A percentile compares a stretch with the other conserved stretches of the same genome.
These are phyloP conservation scores for Platycercus adscitus DNA, from an alignment of 2,113 vertebrate species.

Conservation along the genomic window DNA sequence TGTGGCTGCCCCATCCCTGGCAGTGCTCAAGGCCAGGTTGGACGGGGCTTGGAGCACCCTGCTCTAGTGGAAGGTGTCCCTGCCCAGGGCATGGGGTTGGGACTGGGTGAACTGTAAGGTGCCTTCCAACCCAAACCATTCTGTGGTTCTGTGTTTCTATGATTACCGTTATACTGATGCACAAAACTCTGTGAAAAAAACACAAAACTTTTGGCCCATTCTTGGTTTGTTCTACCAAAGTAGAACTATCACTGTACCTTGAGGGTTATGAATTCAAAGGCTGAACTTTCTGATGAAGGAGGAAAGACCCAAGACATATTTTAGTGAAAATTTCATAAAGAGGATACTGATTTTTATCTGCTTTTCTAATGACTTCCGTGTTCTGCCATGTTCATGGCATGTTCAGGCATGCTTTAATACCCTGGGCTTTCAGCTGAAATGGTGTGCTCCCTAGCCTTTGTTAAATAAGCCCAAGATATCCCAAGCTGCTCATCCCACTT, in stretches of 20 bases:
- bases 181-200: neutral
- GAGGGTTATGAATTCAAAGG: neutral
- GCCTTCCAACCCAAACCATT: neutral
- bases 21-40: neutral
- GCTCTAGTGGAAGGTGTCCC: neutral
- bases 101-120: neutral
- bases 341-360: neutral
- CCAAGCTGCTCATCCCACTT: neutral
- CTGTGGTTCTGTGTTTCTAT: neutral
- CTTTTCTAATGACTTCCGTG: neutral
- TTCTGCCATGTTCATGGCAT: rapidly evolving
- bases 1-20: neutral
- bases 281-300: neutral
- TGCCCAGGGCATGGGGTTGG: neutral
- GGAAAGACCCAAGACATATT: neutral
- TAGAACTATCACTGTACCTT: neutral
- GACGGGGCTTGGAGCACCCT: neutral
- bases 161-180: neutral
- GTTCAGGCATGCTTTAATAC: neutral
- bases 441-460: neutral
- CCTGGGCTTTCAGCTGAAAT: neutral
- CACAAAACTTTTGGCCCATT: neutral
- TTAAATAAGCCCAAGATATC: neutral
- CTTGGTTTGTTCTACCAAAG: neutral
- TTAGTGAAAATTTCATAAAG: neutral